phyloP scores from a whole-genome alignment of 2,888 invertebrate genomes.

The Drosophila parthenogenetica region DNA sequence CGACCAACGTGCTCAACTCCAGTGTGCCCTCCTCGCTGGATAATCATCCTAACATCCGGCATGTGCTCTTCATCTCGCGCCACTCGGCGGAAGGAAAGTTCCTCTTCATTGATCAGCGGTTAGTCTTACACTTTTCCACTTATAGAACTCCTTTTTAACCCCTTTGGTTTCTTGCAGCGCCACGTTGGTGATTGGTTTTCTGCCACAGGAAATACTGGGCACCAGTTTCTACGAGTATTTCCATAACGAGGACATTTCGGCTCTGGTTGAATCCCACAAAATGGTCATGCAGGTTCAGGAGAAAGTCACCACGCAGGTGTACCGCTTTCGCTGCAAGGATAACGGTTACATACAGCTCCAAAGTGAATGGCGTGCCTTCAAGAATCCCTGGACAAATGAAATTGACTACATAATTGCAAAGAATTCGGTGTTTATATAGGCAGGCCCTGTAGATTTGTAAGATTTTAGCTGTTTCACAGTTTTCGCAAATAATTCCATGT shows the following conservation, averaged over 20 bases:
- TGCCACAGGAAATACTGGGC: slow-evolving; percentile 96
- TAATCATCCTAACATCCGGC: slow-evolving; percentile 86
- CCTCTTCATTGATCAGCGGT: slow-evolving; percentile 96
- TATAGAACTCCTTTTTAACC: no score
- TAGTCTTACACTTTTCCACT: not conserved
- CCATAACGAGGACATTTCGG: slow-evolving; percentile 91
- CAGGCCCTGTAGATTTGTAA: slow-evolving; percentile 8
- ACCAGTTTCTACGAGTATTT: slow-evolving; percentile 97
- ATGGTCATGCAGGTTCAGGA: slow-evolving; percentile 89
- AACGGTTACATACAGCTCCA: slow-evolving; percentile 89
- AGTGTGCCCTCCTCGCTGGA: slow-evolving; percentile 86
- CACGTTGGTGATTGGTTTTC: slow-evolving; percentile 94
- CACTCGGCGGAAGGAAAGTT: slow-evolving; percentile 97
- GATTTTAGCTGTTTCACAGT: slow-evolving; percentile 13
- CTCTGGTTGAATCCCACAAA: slow-evolving; percentile 93
- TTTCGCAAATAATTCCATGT: slow-evolving; percentile 1
- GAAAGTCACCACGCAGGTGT: slow-evolving; percentile 89
- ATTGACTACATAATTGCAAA: slow-evolving; percentile 95
- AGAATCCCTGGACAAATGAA: slow-evolving; percentile 98
- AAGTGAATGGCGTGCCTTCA: slow-evolving; percentile 95
- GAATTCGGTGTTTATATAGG: slow-evolving; percentile 90
- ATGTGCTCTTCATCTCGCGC: slow-evolving; percentile 92
- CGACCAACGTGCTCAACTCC: slow-evolving; percentile 87
- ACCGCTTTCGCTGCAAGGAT: slow-evolving; percentile 92
- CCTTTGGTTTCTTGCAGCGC: slow-evolving; percentile 86